Percentiles rank a stretch among this genome's conserved stretches.
Evolutionary conservation across 2,113 vertebrate species (phyloP).

Genomic region (Spilogale gracilis): DNA sequence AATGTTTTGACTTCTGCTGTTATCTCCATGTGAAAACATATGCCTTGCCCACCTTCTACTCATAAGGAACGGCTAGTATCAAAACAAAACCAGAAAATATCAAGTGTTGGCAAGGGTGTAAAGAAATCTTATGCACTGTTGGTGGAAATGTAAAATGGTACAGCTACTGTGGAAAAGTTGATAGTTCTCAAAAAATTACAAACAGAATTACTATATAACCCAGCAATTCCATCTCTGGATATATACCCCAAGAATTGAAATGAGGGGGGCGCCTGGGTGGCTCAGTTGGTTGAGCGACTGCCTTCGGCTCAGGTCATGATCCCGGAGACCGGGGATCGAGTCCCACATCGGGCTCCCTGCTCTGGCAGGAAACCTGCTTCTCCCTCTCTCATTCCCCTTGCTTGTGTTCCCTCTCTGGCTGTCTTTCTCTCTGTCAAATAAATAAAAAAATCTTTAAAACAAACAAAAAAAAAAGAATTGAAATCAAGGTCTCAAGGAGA

Average conservation of each 20-base stretch:
- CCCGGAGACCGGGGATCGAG: too few species aligned
- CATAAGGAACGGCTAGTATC: neutral
- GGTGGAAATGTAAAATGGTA: neutral
- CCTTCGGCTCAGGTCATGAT: too few species aligned
- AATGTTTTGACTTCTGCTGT: neutral
- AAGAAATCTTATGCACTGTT: neutral
- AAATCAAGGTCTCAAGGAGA: slow-evolving; percentile 8
- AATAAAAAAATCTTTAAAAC: too few species aligned
- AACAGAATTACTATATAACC: neutral
- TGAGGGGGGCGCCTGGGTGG: neutral
- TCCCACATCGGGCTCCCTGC: too few species aligned
- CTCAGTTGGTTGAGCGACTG: too few species aligned
- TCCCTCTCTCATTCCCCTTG: too few species aligned
- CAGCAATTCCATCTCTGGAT: neutral
- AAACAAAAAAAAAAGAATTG: neutral
- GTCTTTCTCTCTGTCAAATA: too few species aligned
- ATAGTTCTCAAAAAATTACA: slow-evolving; percentile 17
- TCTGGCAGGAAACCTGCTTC: too few species aligned
- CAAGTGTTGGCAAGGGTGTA: neutral
- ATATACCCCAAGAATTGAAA: neutral
- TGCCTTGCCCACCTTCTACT: neutral
- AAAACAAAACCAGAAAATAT: neutral
- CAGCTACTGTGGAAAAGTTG: neutral
- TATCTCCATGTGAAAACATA: neutral
- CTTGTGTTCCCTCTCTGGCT: too few species aligned